A percentile compares a stretch with the other conserved stretches of the same genome.
phyloP scores from a whole-genome alignment of 2,797 vertebrate genomes.

The Hydrolagus colliei region DNA sequence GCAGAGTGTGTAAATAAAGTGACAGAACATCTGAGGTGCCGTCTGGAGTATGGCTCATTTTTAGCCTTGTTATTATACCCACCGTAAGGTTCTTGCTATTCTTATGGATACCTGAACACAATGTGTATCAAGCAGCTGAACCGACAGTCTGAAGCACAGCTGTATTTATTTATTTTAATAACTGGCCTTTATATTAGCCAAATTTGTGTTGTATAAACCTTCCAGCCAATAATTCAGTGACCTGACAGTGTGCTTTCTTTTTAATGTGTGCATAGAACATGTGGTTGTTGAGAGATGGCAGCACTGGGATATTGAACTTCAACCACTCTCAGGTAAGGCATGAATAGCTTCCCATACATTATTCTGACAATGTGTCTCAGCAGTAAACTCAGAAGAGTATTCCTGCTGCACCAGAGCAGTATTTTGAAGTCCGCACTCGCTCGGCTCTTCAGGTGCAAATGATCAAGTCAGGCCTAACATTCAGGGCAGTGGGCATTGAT shows the following conservation, averaged over 20 bases:
- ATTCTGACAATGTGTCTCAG: conserved; percentile 16
- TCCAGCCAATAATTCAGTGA: neutral
- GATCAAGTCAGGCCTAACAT: neutral
- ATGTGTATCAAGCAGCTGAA: neutral
- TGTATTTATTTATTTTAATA: neutral
- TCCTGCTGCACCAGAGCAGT: neutral
- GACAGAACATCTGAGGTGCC: neutral
- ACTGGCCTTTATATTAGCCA: neutral
- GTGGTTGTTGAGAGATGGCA: conserved; percentile 9
- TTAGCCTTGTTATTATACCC: neutral
- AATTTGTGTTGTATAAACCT: neutral
- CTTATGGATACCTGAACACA: neutral
- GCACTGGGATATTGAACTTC: neutral
- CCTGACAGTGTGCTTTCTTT: neutral
- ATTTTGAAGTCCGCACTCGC: neutral
- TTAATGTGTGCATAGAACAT: neutral
- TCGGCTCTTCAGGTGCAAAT: neutral
- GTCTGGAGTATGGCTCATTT: neutral
- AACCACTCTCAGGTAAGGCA: conserved; percentile 16
- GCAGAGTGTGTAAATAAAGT: neutral
- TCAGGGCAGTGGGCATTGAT: neutral
- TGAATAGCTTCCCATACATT: conserved; percentile 4
- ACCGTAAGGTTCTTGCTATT: neutral
- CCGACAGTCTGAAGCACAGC: neutral
- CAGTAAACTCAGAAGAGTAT: neutral